phyloP scores from a whole-genome alignment of 2,888 invertebrate genomes.

The Xylota sylvarum region DNA sequence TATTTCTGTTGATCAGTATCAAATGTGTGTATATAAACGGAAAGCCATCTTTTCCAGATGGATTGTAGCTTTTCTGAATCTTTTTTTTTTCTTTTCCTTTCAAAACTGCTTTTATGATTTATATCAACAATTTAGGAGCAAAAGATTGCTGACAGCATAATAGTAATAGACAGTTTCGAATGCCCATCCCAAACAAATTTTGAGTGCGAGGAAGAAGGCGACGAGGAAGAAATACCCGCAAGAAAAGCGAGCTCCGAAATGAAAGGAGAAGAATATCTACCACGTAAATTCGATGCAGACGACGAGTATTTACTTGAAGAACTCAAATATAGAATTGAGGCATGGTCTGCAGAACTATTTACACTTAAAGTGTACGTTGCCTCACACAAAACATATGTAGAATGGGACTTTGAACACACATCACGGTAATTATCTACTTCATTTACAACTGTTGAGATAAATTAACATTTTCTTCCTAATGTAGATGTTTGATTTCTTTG shows the following conservation, averaged over 20 bases:
- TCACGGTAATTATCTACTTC: slow-evolving; percentile 41
- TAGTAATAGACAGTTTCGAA: slow-evolving; percentile 25
- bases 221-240: neutral
- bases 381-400: slow-evolving; percentile 57
- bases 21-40: no score
- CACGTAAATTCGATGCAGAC: neutral
- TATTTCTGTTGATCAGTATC: no score
- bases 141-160: slow-evolving; percentile 35
- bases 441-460: neutral
- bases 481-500: slow-evolving; percentile 67
- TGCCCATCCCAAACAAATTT: neutral
- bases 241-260: neutral
- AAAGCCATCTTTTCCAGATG: no score
- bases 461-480: neutral
- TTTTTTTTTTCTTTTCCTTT: neutral
- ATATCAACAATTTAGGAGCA: slow-evolving; percentile 33
- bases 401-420: slow-evolving; percentile 47
- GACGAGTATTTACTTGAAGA: slow-evolving; percentile 16
- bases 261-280: neutral
- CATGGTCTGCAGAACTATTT: slow-evolving; percentile 51
- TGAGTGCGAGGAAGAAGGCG: neutral
- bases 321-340: slow-evolving; percentile 11
- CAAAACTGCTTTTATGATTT: neutral
- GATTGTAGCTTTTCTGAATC: neutral
- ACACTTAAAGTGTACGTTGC: slow-evolving; percentile 51